Base-by-base conservation (phyloP, 2,888 invertebrate species). In the Drosophila putrida region DNA sequence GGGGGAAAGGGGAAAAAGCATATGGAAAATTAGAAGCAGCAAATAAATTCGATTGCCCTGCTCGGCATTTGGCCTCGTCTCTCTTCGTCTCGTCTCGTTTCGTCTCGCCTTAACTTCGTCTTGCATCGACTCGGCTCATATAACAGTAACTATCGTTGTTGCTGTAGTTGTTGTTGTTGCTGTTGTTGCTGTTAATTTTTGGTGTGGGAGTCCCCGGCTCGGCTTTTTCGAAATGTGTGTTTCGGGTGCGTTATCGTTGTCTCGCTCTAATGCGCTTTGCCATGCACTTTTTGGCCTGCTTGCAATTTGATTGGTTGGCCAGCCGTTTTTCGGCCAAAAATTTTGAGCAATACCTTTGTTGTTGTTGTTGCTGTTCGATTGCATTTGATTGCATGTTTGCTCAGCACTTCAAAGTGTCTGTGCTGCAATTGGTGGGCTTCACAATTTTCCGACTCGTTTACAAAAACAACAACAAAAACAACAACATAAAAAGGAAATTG, bases 331-430 rank as follows among this genome's bases (percentile, higher is more conserved):
- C 80, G 82, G 78, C 88, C 78, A 86, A 85, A 83, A 35, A 43
- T 54, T 83, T 89, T 82, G 75, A 80, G 70, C 65, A 69, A 57
- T 49, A 50, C 58, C 46, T 62, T 60, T 54, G 51, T 53, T 59
- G 69, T 53, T 25, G 44, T 51, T 65, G 25, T 35, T 55, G 36
- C 10, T 64, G 58, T 49, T 58, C 87, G 81, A 88, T 89, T 87
- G 83, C 89, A 83, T 89, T 89, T 89, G 83, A 84, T 88, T 88
- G 83, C 89, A 87, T 84, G 83, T 87, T 86, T 80, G 83, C 54
- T 55, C 58, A 65, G 83, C 80, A 68, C 63, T 70, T 62, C 35
- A 68, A 68, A 61, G 47, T 63, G 57, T 33, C 71, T 71, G 62
- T 25, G 78, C 83, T 84, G 75, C 83, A 84, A 84, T 84, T 84